Evolutionary conservation across 2,113 vertebrate species (phyloP), one percentile per base, ranked within the genome.

Genomic region (Triplophysa rosa): DNA sequence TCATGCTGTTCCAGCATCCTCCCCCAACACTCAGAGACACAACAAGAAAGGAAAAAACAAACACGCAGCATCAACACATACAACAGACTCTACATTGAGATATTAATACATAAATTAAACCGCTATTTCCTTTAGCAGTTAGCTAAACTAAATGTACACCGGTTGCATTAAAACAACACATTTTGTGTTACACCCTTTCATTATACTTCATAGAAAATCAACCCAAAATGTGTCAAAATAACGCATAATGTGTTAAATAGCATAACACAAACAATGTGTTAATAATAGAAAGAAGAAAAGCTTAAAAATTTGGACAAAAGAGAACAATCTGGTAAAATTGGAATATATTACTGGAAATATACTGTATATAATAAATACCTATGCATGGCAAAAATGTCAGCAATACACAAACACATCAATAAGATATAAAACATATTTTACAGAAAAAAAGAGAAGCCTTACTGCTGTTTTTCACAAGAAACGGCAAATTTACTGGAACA

Each of bases 11-110:
- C 40, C 0, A 67, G 76, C 33, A 78, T 85, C 76, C 82, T 82
- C 78, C 81, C 72, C 76, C 87, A 82, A 80, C 87, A 89, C 86
- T 79, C 81, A 79, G 67, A 64, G 71, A 56, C 16, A 10, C 70
- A 19, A 64, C 16, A 5, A 47, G 21, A 58, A 19, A 64, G 11
- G 4, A 40, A 21, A 58, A 52, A 52, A 58, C 8, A 21, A 58
- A 19, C 19, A 21, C 84, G 77, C 63, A 66, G 82, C 79, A 37
- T 12, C 77, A 29, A 45, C 23, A 67, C 37, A 68, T 10, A 67
- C 71, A 58, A 24, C 14, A 3, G 16, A 33, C 19, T 70, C 24
- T 59, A 19, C 52, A 9, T 42, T 10, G 10, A 19, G 37, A 42
- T 19, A 29, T 10, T 21, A 4, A 52, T 7, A 52, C 21, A 68